Evolutionary conservation across 2,888 invertebrate species (phyloP), one percentile per base, ranked within the genome.

Genomic region (Heliconius ismenius): DNA sequence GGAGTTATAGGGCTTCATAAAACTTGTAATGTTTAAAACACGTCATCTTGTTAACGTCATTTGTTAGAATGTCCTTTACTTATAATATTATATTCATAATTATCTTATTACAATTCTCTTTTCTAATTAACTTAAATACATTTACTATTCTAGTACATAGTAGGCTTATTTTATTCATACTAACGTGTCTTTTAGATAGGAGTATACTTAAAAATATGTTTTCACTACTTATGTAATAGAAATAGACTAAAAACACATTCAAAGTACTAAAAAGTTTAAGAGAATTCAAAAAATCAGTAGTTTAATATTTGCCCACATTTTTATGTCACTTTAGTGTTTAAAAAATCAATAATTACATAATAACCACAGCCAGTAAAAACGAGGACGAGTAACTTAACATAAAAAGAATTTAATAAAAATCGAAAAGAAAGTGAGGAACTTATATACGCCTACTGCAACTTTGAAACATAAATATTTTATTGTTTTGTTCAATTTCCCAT

Each of bases 1-100:
- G 84, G 84, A 85, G 81, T 81, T 82, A 79, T 86, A 84, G 80
- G 90, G 88, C 84, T 91, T 91, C 90, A 78, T 83, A 84, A 84
- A 86, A 85, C 85, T 72, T 72, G 63, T 81, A 82, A 85, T 60
- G 60, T 32, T 77, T 76, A 58, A 73, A 73, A 73, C 26, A 26
- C 39, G 60, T 73, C 73, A 62, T 60, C 11, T 60, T 73, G 21
- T 62, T 18, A 18, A 21, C 26, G 36, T 26, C 21, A 62, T 73
- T 18, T 73, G 21, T 9, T 36, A 70, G 24, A 36, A 58, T 18
- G 13, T n/a, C 32, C 28, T 6, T 28, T 54, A n/a, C 13, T 54
- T 26, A 32, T 49, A 68, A 43, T 68, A 49, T 54, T 32, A 32
- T 70, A 69, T 21, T 4, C n/a, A 49, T 28, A 15, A 28, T 54